A percentile compares a stretch with the other conserved stretches of the same genome.
phyloP scores from a whole-genome alignment of 1,140 invertebrate species.

The Cherax quadricarinatus region DNA sequence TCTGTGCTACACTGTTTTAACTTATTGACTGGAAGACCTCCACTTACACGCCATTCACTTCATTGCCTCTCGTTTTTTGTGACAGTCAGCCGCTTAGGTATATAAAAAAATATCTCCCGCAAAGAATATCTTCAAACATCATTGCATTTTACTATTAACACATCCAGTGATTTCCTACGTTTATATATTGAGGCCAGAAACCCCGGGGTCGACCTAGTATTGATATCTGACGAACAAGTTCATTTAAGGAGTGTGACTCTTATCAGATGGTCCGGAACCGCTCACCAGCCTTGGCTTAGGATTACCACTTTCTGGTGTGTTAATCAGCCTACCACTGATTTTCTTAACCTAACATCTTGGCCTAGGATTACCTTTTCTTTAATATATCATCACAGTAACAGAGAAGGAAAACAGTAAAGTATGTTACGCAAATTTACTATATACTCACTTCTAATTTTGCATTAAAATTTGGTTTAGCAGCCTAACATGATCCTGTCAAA shows the following conservation, averaged over 20 bases:
- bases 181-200: not conserved
- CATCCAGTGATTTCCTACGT: not conserved
- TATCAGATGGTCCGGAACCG: conserved; percentile 15
- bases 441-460: too few relatives aligned
- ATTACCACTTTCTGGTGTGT: not conserved
- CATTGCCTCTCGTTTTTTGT: too few relatives aligned
- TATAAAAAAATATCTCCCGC: too few relatives aligned
- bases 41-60: too few relatives aligned
- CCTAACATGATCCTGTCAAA: too few relatives aligned
- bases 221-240: conserved; percentile 25
- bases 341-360: not conserved
- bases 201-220: not conserved
- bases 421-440: too few relatives aligned
- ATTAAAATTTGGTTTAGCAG: too few relatives aligned
- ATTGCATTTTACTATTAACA: not conserved
- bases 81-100: too few relatives aligned
- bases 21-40: too few relatives aligned
- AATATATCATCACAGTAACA: not conserved
- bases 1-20: not conserved
- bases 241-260: conserved; percentile 15
- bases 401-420: too few relatives aligned
- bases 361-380: not conserved
- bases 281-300: not conserved
- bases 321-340: too few relatives aligned
- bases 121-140: not conserved